Percentiles rank a stretch among this genome's conserved stretches.
Evolutionary conservation across 2,888 invertebrate species (phyloP).

Genomic region (Lymantria dispar): DNA sequence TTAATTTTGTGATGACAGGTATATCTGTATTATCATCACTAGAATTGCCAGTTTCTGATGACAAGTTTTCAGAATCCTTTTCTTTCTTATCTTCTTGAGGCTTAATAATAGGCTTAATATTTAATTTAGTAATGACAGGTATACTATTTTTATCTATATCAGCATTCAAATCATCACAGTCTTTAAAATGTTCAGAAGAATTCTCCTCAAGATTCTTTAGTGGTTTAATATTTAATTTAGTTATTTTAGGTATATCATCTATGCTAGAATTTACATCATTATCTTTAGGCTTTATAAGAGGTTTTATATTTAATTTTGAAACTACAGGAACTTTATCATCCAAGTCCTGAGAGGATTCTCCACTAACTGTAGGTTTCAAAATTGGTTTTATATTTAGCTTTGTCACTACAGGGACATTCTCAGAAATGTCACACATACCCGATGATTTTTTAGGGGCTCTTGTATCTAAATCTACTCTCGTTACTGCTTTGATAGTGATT

Average conservation of each 20-base stretch:
- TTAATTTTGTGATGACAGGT: slow-evolving; percentile 79
- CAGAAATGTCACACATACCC: slow-evolving; percentile 49
- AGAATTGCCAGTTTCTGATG: slow-evolving; percentile 73
- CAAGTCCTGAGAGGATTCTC: slow-evolving; percentile 51
- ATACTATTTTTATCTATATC: slow-evolving; percentile 66
- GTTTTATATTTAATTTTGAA: slow-evolving; percentile 82
- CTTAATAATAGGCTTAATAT: slow-evolving; percentile 82
- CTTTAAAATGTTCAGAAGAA: slow-evolving; percentile 64
- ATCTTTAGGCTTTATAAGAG: slow-evolving; percentile 75
- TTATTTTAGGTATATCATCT: slow-evolving; percentile 77
- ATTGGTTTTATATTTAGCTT: slow-evolving; percentile 76
- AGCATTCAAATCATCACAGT: slow-evolving; percentile 69
- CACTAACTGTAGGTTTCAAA: slow-evolving; percentile 65
- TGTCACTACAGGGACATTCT: slow-evolving; percentile 67
- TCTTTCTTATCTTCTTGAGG: slow-evolving; percentile 61
- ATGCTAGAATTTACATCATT: slow-evolving; percentile 69
- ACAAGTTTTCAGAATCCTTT: slow-evolving; percentile 71
- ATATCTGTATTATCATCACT: slow-evolving; percentile 75
- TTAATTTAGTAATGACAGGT: slow-evolving; percentile 77
- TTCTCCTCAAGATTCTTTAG: slow-evolving; percentile 71
- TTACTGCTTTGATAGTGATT: slow-evolving; percentile 81
- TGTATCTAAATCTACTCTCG: slow-evolving; percentile 52
- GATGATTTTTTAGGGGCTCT: slow-evolving; percentile 48
- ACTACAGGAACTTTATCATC: slow-evolving; percentile 74
- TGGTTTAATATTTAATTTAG: slow-evolving; percentile 80